phyloP scores from a whole-genome alignment of 2,888 invertebrate species.

The Fissipunctia ypsillon region DNA sequence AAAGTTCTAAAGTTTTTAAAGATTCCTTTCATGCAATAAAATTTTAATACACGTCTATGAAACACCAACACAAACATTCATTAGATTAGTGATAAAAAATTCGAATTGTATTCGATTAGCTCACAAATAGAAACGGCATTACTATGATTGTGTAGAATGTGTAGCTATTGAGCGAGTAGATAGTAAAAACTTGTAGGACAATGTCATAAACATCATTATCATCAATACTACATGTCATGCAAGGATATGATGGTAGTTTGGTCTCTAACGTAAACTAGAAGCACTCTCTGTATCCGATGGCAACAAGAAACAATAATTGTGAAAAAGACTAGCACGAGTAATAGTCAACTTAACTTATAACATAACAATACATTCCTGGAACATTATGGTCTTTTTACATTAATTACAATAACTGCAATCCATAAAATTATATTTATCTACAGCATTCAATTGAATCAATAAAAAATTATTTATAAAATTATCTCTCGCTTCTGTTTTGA shows the following conservation, averaged over 20 bases:
- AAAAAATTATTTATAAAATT: conserved; percentile 69
- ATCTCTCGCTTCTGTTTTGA: conserved; percentile 69
- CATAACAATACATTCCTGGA: conserved; percentile 26
- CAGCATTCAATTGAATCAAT: conserved; percentile 68
- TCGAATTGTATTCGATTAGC: conserved; percentile 2
- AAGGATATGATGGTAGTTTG: not conserved
- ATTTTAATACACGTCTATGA: not conserved
- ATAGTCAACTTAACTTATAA: not conserved
- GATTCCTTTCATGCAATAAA: conserved; percentile 9
- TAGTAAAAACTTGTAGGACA: conserved; percentile 14
- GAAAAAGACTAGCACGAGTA: not conserved
- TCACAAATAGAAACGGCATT: not conserved
- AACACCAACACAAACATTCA: conserved; percentile 14
- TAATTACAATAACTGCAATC: conserved; percentile 65
- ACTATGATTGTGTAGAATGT: conserved; percentile 9
- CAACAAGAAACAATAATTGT: conserved; percentile 1
- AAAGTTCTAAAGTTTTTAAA: not conserved
- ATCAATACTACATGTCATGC: not conserved
- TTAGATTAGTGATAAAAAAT: not conserved
- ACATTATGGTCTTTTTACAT: conserved; percentile 43
- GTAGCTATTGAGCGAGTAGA: not conserved
- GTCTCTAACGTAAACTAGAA: conserved; percentile 3
- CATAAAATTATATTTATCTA: conserved; percentile 60
- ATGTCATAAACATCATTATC: conserved; percentile 26
- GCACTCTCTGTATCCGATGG: too few relatives aligned